phyloP scores from a whole-genome alignment of 1,140 invertebrate genomes.

The Drosophila aff. region DNA sequence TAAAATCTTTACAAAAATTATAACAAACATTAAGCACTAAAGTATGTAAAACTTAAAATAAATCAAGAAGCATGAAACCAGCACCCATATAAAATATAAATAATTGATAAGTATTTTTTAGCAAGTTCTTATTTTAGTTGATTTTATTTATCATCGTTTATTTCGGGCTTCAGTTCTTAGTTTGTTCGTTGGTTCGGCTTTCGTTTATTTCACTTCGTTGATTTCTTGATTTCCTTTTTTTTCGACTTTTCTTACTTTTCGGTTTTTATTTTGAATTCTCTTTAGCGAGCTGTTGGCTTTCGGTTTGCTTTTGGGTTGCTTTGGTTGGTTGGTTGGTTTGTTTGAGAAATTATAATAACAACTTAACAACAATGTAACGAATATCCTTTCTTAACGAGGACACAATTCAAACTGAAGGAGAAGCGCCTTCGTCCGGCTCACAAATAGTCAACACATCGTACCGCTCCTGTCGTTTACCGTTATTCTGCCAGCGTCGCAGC shows the following conservation, averaged over 20 bases:
- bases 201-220: slow-evolving; percentile 47
- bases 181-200: slow-evolving; percentile 33
- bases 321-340: slow-evolving; percentile 67
- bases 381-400: slow-evolving; percentile 85
- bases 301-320: slow-evolving; percentile 52
- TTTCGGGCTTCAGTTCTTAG: slow-evolving; percentile 30
- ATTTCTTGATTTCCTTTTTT: slow-evolving; percentile 29
- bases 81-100: not conserved
- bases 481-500: slow-evolving; percentile 75
- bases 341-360: slow-evolving; percentile 85
- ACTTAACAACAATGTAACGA: slow-evolving; percentile 85
- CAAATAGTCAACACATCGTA: slow-evolving; percentile 82
- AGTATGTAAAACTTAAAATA: slow-evolving; percentile 10
- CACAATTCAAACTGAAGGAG: slow-evolving; percentile 85
- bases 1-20: not conserved
- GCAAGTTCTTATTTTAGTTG: slow-evolving; percentile 1
- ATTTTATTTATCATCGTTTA: slow-evolving; percentile 14
- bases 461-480: slow-evolving; percentile 55
- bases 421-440: slow-evolving; percentile 77
- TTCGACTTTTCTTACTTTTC: slow-evolving; percentile 45
- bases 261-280: slow-evolving; percentile 54
- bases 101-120: not conserved
- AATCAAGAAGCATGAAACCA: not conserved
- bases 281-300: slow-evolving; percentile 56
- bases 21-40: slow-evolving; percentile 1